Evolutionary conservation across 2,888 invertebrate genomes (phyloP), one percentile per base, ranked within the genome.

Genomic region (Drosophila heteroneura): DNA sequence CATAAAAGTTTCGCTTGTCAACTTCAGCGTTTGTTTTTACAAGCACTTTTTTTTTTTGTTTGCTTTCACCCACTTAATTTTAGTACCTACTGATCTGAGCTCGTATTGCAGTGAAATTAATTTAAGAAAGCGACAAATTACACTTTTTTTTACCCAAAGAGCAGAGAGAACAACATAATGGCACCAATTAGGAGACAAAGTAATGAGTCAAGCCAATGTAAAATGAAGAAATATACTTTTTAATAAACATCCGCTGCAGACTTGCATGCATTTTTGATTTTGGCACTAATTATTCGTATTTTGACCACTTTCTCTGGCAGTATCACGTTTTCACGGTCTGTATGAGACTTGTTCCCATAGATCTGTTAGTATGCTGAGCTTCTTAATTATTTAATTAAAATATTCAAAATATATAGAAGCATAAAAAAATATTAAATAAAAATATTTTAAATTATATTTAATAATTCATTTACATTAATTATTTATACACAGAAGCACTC

Each of bases 41-140:
- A 62, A 76, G 65, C 73, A 64, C 59, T 74, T 59, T 72, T 69
- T 41, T 47, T 58, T 41, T 19, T 14, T 14, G 16, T 2, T 19
- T 26, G 28, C 19, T 51, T 30, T 30, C 6, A 2, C 14, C 26
- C n/a, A 26, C 59, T 37, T 44, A 51, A 22, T 16, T 54, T 35
- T 28, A 10, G 37, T 12, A 6, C n/a, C 16, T 10, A 41, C 49
- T 19, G 61, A 35, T 41, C 16, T 41, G 33, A 67, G 78, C 70
- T 83, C 74, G 62, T 69, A 70, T 82, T 84, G 76, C 84, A 74
- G 51, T 47, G 73, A 81, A 79, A 79, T 69, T 74, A 76, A 74
- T 82, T 72, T 72, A 70, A 83, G 70, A 74, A 80, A 73, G 69
- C 69, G 60, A 56, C 44, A 39, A 57, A 69, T 57, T 57, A 54